Conservation (phyloP, 1,140 invertebrate species). For the Theocolax elegans region DNA sequence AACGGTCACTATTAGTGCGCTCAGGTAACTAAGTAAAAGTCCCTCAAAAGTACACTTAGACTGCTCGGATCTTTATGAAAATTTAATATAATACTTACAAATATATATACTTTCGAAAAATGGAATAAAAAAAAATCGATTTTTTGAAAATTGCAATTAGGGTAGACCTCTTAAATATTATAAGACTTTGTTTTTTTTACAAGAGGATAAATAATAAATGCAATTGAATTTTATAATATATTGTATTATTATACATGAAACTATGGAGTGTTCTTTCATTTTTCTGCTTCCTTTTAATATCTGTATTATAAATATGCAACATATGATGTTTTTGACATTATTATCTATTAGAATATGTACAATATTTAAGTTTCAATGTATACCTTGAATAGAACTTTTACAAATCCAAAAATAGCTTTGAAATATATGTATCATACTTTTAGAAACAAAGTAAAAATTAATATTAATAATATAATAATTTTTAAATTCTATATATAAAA, state of each 20-base stretch:
- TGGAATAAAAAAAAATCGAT: too few species aligned
- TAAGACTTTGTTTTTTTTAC: too few species aligned
- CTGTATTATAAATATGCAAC: neutral
- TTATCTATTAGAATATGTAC: conserved; percentile 7
- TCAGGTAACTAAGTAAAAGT: too few species aligned
- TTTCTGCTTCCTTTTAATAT: too few species aligned
- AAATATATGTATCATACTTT: neutral
- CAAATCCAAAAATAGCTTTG: neutral
- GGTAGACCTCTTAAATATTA: too few species aligned
- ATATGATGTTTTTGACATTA: neutral
- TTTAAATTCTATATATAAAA: neutral
- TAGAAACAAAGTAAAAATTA: neutral
- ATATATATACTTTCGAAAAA: too few species aligned
- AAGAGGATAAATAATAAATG: too few species aligned
- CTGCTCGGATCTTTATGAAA: too few species aligned
- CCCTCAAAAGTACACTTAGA: too few species aligned
- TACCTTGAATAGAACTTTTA: neutral
- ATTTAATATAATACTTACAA: too few species aligned
- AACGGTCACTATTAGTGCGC: too few species aligned
- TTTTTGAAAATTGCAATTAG: too few species aligned
- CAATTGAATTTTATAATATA: conserved; percentile 6
- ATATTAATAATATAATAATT: neutral
- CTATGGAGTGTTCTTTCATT: neutral
- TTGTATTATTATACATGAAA: conserved; percentile 7
- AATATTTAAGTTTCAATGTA: neutral